Base-by-base conservation (phyloP, 2,888 invertebrate genomes). In the Aplocera efformata region DNA sequence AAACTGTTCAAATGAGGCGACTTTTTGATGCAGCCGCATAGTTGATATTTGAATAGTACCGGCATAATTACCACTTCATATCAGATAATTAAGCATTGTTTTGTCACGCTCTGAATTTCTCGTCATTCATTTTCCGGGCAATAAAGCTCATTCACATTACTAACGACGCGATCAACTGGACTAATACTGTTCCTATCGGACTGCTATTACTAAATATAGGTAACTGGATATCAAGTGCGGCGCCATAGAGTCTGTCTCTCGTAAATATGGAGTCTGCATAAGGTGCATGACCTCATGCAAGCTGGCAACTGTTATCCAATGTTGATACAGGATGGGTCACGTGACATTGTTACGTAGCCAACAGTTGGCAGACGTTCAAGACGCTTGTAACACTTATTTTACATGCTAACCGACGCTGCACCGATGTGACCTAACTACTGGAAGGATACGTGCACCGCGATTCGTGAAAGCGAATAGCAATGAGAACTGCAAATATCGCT, bases 71-170 rank as follows among this genome's bases (percentile, higher is more conserved):
- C 56, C 57, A 58, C 58, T 53, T 57, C 58, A 50, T 54, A 58
- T 46, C 50, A 54, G 51, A 58, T 71, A 69, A 72, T 66, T 71
- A 64, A 63, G 65, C 44, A 75, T 76, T 81, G 76, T 75, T 67
- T 68, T 61, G 73, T 80, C 77, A 77, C 80, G 82, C 79, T 84
- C 82, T 74, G 64, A 77, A 79, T 81, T 79, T 63, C 63, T 56
- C 55, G 36, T 50, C 67, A 69, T 72, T 73, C 68, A 72, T 60
- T 60, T 62, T 60, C 58, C 56, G 60, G 48, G 47, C 50, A 62
- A 64, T 68, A 65, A 67, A 67, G 65, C 62, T 71, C 78, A 76
- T 77, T 79, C 72, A 72, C 63, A 39, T 35, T 44, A 43, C 23
- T 24, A 33, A 23, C 32, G 35, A 42, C 36, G 37, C 60, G 64